These are phyloP conservation scores for Tetraodon nigroviridis DNA, from an alignment of 2,113 vertebrate species.

Conservation along the genomic window DNA sequence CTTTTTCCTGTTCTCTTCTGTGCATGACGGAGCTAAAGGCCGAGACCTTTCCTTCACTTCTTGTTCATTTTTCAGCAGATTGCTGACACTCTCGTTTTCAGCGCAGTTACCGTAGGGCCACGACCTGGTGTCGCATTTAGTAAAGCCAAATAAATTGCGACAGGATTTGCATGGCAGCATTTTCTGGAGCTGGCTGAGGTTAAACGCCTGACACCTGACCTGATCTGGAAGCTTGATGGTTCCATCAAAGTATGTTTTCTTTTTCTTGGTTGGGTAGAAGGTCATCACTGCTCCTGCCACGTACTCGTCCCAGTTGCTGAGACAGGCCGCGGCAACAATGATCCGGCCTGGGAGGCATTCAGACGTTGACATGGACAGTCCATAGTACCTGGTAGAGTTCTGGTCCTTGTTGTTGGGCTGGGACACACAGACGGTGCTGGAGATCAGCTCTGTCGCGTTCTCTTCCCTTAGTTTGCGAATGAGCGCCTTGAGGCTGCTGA, in stretches of 20 bases:
- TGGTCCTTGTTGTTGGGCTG: fast-evolving
- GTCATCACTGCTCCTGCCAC: slow-evolving; percentile 43
- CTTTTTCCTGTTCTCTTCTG: fast-evolving
- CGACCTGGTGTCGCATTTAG: fast-evolving
- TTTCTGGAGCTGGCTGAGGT: fast-evolving
- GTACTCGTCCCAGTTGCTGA: neutral
- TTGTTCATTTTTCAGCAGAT: neutral
- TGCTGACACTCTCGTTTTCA: slow-evolving; percentile 37
- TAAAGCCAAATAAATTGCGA: slow-evolving; percentile 17
- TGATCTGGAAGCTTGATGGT: slow-evolving; percentile 2
- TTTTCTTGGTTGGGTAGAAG: neutral
- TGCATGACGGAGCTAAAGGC: fast-evolving
- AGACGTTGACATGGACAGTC: slow-evolving; percentile 38
- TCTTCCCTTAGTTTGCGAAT: fast-evolving
- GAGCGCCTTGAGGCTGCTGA: fast-evolving
- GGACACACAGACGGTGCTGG: slow-evolving; percentile 30
- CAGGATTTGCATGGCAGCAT: slow-evolving; percentile 6
- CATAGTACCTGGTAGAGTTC: slow-evolving; percentile 12
- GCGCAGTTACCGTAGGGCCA: slow-evolving; percentile 32
- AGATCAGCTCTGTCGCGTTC: neutral
- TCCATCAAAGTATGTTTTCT: neutral
- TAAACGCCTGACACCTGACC: slow-evolving; percentile 13
- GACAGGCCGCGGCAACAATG: slow-evolving; percentile 2
- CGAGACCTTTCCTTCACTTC: fast-evolving
- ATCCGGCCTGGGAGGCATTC: fast-evolving